These are phyloP conservation scores for Microcebus murinus DNA, from an alignment of 2,113 vertebrate species.

Conservation along the genomic window DNA sequence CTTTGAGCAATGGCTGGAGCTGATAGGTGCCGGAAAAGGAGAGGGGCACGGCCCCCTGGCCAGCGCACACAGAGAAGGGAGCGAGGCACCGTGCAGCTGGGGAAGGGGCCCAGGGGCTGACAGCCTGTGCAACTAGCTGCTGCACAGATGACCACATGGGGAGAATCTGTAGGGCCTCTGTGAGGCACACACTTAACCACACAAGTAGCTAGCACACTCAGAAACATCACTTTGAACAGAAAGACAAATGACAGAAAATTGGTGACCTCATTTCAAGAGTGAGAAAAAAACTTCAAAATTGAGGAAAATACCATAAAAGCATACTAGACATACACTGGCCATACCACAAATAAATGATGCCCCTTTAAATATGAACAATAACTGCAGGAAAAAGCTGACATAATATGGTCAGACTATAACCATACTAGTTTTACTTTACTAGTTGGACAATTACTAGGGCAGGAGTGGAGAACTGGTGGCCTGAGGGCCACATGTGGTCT, in stretches of 20 bases:
- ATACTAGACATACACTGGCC: not conserved
- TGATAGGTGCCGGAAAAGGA: too few species aligned
- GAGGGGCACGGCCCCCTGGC: too few species aligned
- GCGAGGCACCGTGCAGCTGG: not conserved
- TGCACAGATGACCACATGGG: accelerated
- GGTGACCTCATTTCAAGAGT: not conserved
- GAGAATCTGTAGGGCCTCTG: not conserved
- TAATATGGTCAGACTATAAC: not conserved
- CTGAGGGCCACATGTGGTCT: too few species aligned
- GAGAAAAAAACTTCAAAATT: conserved; percentile 24
- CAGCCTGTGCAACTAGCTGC: accelerated
- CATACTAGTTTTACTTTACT: not conserved
- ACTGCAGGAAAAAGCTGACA: not conserved
- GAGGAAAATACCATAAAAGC: not conserved
- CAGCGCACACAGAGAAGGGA: not conserved
- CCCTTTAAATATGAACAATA: not conserved
- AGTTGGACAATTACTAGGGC: not conserved
- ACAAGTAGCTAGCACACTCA: not conserved
- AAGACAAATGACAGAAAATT: conserved; percentile 10
- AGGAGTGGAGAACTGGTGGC: not conserved
- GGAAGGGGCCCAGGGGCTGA: not conserved
- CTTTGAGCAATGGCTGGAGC: not conserved
- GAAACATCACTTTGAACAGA: not conserved
- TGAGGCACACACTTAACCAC: not conserved
- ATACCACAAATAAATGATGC: not conserved